A percentile compares a stretch with the other conserved stretches of the same genome.
These are phyloP conservation scores for Protobothrops mucrosquamatus DNA, from an alignment of 2,113 vertebrate species.

Conservation along the genomic window DNA sequence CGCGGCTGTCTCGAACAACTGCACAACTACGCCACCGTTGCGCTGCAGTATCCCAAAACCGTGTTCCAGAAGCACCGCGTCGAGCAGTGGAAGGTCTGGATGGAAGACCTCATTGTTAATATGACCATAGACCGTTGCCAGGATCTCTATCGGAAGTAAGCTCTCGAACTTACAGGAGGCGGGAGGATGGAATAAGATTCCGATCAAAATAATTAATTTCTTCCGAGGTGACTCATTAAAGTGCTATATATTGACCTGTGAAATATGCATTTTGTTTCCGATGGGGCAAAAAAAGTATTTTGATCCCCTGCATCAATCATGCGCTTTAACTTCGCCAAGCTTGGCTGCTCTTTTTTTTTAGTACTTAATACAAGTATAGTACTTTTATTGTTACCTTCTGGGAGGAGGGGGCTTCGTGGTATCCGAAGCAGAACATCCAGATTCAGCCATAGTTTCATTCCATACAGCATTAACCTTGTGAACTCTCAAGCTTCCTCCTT, in stretches of 20 bases:
- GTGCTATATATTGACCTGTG: background rate
- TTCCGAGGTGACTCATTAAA: background rate
- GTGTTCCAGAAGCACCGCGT: slow-evolving; percentile 88
- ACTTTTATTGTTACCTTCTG: no score
- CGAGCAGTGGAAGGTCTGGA: slow-evolving; percentile 95
- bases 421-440: no score
- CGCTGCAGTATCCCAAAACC: slow-evolving; percentile 90
- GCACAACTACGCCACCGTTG: slow-evolving; percentile 96
- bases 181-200: background rate
- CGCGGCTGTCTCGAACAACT: slow-evolving; percentile 90
- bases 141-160: slow-evolving; percentile 88
- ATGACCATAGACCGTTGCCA: slow-evolving; percentile 91
- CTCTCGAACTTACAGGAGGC: background rate
- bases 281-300: background rate
- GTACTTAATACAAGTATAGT: background rate
- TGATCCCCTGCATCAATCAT: background rate
- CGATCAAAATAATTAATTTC: background rate
- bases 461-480: no score
- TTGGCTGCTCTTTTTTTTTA: background rate
- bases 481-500: no score
- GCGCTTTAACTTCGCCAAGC: background rate
- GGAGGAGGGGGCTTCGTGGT: no score
- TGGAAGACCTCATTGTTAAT: slow-evolving; percentile 90
- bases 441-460: no score
- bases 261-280: background rate